A percentile compares a stretch with the other conserved stretches of the same genome.
These are phyloP conservation scores for Aurelia sp. DNA, from an alignment of 30 jellyfish, hydroid and myxozoan species.

Conservation along the genomic window DNA sequence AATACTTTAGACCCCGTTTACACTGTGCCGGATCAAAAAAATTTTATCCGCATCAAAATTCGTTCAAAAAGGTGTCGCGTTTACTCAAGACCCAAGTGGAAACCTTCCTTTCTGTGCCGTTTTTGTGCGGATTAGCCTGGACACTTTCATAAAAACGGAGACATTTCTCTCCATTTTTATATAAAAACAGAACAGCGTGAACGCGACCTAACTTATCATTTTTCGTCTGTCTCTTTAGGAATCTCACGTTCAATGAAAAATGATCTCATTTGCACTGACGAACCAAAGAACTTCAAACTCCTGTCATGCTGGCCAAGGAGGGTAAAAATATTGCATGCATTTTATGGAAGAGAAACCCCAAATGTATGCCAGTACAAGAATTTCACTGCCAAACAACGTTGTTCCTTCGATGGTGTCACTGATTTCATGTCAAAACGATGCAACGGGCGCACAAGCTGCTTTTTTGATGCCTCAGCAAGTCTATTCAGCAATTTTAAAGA, in stretches of 20 bases:
- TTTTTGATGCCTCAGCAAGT: conserved; percentile 28
- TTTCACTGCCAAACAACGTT: conserved; percentile 1
- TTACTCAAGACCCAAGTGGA: too few relatives aligned
- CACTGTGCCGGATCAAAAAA: too few relatives aligned
- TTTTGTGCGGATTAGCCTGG: too few relatives aligned
- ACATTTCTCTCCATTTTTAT: too few relatives aligned
- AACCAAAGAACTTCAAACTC: background rate
- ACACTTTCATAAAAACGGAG: too few relatives aligned
- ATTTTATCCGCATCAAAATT: too few relatives aligned
- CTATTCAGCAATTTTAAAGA: conserved; percentile 5
- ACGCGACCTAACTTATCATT: too few relatives aligned
- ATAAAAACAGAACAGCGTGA: too few relatives aligned
- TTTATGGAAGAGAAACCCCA: conserved; percentile 48
- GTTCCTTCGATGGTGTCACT: conserved; percentile 49
- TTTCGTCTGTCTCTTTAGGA: background rate
- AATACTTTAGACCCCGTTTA: too few relatives aligned
- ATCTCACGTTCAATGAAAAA: conserved; percentile 3
- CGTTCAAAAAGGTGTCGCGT: too few relatives aligned
- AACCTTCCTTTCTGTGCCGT: too few relatives aligned
- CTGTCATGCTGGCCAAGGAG: conserved; percentile 59
- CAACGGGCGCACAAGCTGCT: conserved; percentile 39
- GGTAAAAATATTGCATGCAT: conserved; percentile 39
- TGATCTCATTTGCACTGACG: conserved; percentile 19
- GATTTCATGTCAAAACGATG: conserved; percentile 11
- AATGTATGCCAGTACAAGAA: conserved; percentile 17